Conservation (phyloP, 2,797 vertebrate genomes). For the Astyanax mexicanus region DNA sequence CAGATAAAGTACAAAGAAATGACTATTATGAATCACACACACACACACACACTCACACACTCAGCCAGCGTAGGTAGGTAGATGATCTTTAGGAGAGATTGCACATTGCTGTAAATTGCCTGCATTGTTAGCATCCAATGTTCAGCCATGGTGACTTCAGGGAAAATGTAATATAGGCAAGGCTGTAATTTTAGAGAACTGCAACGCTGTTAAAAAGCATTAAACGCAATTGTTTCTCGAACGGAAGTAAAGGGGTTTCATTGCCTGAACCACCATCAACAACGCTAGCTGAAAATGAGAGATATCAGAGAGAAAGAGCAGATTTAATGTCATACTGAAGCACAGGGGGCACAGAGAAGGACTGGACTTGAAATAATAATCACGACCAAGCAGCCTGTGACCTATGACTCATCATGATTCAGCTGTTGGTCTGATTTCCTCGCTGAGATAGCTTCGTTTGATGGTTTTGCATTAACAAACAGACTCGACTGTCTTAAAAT, state of each 20-base stretch:
- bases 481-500: too few relatives aligned
- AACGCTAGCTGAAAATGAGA: conserved; percentile 6
- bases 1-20: neutral
- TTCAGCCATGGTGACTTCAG: conserved; percentile 19
- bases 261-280: conserved; percentile 31
- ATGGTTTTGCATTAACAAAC: neutral
- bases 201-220: conserved; percentile 40
- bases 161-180: conserved; percentile 16
- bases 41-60: too few relatives aligned
- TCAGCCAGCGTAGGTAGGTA: neutral
- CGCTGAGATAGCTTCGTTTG: neutral
- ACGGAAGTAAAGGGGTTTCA: neutral
- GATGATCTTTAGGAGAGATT: neutral
- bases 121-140: conserved; percentile 14
- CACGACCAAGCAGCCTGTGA: neutral
- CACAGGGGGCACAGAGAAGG: neutral
- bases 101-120: conserved; percentile 13
- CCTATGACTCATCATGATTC: conserved; percentile 20
- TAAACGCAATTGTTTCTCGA: conserved; percentile 44
- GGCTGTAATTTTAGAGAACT: conserved; percentile 42
- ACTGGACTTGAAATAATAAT: conserved; percentile 4
- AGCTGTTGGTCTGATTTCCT: conserved; percentile 11
- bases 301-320: conserved; percentile 11
- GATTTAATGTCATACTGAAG: conserved; percentile 1
- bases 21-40: neutral